Evolutionary conservation across 2,797 vertebrate species (phyloP).

Genomic region (Tamandua tetradactyla): DNA sequence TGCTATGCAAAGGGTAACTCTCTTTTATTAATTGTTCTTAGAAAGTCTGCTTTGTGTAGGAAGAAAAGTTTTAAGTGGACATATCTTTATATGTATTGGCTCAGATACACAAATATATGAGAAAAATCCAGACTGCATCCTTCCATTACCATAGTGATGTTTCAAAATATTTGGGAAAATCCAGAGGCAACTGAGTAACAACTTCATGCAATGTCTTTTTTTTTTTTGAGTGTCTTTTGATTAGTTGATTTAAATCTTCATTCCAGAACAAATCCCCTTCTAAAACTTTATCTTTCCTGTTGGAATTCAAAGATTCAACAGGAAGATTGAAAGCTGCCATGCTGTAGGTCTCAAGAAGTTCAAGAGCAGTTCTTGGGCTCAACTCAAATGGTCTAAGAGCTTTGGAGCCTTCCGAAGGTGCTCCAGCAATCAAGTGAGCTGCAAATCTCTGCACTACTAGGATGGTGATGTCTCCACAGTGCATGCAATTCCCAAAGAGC

Average conservation of each 20-base stretch:
- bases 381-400: conserved; percentile 89
- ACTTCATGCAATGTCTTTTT: conserved; percentile 68
- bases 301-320: conserved; percentile 80
- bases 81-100: neutral
- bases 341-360: conserved; percentile 86
- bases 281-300: conserved; percentile 85
- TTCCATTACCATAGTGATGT: conserved; percentile 46
- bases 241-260: conserved; percentile 84
- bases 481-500: conserved; percentile 93
- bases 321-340: conserved; percentile 87
- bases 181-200: conserved; percentile 68
- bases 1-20: neutral
- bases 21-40: neutral
- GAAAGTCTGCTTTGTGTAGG: conserved; percentile 4
- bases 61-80: neutral
- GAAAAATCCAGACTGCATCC: neutral
- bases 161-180: conserved; percentile 85
- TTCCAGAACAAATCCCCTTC: conserved; percentile 81
- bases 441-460: conserved; percentile 90
- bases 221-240: no score
- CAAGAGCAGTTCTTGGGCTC: conserved; percentile 88
- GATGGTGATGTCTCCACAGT: conserved; percentile 94
- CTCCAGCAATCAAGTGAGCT: conserved; percentile 89
- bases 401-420: conserved; percentile 92
- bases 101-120: neutral